Evolutionary conservation across 2,797 vertebrate species (phyloP).

Genomic region (Galagoides demidoff): DNA sequence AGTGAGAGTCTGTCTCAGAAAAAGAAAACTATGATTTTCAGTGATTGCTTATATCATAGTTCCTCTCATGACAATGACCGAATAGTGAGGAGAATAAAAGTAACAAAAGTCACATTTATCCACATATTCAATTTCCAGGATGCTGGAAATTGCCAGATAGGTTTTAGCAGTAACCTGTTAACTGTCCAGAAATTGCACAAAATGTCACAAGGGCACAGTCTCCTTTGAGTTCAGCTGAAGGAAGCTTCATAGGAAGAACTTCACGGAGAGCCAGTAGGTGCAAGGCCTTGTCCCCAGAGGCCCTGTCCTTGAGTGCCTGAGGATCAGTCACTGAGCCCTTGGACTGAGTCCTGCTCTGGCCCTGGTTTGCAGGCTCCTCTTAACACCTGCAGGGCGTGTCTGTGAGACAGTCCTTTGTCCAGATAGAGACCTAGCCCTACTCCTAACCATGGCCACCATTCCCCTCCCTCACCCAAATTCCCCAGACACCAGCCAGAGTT

Average conservation of each 20-base stretch:
- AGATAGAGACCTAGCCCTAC: neutral
- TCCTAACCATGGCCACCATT: accelerated
- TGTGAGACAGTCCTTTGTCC: neutral
- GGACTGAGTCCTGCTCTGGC: neutral
- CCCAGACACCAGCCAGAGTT: neutral
- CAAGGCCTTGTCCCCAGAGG: neutral
- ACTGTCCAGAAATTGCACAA: neutral
- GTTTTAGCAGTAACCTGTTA: neutral
- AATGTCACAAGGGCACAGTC: neutral
- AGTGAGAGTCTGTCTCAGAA: too few relatives aligned
- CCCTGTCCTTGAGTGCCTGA: neutral
- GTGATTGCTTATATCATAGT: neutral
- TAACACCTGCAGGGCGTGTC: neutral
- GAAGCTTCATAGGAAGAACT: neutral
- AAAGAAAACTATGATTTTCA: neutral
- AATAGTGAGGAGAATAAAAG: neutral
- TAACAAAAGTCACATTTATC: neutral
- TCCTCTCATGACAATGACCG: neutral
- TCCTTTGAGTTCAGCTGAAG: neutral
- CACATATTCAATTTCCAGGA: neutral
- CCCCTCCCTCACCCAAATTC: neutral
- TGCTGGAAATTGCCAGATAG: neutral
- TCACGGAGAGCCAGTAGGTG: neutral
- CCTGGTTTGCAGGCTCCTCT: neutral
- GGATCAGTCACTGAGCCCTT: neutral